Evolutionary conservation across 2,888 invertebrate genomes (phyloP), one percentile per base, ranked within the genome.

Genomic region (Osedax fenrisi): DNA sequence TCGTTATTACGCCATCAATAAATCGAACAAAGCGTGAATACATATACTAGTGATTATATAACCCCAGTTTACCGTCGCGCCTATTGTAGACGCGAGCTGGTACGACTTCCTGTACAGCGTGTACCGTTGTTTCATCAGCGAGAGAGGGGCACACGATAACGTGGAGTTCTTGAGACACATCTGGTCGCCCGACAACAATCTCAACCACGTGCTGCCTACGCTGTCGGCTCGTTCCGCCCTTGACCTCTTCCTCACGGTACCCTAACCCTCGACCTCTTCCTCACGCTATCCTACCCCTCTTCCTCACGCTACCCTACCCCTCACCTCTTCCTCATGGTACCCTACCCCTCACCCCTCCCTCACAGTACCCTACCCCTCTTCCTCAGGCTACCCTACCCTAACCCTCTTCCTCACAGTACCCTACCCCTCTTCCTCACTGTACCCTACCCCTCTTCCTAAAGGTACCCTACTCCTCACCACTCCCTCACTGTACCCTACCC

Each of bases 251-350:
- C 76, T 79, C 13, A 41, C 26, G 23, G 61, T 76, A 26, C 26
- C n/a, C n/a, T n/a, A n/a, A n/a, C n/a, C n/a, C n/a, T n/a, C n/a
- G 10, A 69, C 24, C 56, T 13, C n/a, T 56, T 56, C 10, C 17
- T 13, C 56, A 56, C 17, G 10, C 17, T 56, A 17, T 56, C 56
- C 10, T 10, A 10, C 10, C 56, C 17, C 17, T 17, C 10, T 56
- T 64, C 77, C 78, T 83, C 23, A 83, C 79, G 72, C 78, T 83
- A 25, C 77, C n/a, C n/a, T n/a, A n/a, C n/a, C n/a, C n/a, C n/a
- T n/a, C n/a, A n/a, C n/a, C n/a, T n/a, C n/a, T n/a, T n/a, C n/a
- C n/a, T n/a, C n/a, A n/a, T n/a, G n/a, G n/a, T n/a, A n/a, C n/a
- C n/a, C 78, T 27, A 79, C 75, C 3, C 76, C 79, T 2, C 78